Evolutionary conservation across 1,140 invertebrate genomes (phyloP), one percentile per base, ranked within the genome.

Genomic region (Eubasilissa regina): DNA sequence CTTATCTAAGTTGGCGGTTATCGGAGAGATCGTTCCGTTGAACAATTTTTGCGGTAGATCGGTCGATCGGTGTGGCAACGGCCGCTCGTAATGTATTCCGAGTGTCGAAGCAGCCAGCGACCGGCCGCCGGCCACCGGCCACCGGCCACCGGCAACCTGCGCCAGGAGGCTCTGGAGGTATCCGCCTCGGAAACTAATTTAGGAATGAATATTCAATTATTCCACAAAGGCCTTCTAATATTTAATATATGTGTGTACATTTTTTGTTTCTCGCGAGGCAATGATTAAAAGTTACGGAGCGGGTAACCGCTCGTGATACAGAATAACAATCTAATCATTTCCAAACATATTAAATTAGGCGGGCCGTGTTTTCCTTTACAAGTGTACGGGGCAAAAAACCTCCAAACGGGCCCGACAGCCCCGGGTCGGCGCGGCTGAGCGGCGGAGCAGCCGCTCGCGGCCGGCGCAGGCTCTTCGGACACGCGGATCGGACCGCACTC

Each of bases 341-440:
- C 75, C 80, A 81, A 81, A 81, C 80, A 81, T 81, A 81, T 81
- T 81, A 81, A 79, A 81, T 81, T 78, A 81, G 80, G 70, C 80
- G 80, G 80, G 44, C 72, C 72, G 58, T 79, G 78, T 79, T 79
- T 79, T 79, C 78, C 75, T 79, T 79, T 66, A 75, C 51, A 75
- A 75, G 78, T 68, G 70, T 73, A 75, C 62, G 80, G 72, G 43
- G 58, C 74, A 76, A 76, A 76, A 76, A 75, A 75, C 66, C 15
- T n/a, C 66, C 66, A 70, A 70, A 73, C 70, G 25, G 58, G 45
- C 74, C 74, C 53, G 73, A 56, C 51, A 51, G 72, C 48, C 43
- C 19, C 25, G 55, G 73, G n/a, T n/a, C n/a, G n/a, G 25, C 25
- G 47, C 44, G 64, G 62, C 60, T 62, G 62, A 76, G 43, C 13